Conservation (phyloP, 2,888 invertebrate species). For the Rotaria socialis region DNA sequence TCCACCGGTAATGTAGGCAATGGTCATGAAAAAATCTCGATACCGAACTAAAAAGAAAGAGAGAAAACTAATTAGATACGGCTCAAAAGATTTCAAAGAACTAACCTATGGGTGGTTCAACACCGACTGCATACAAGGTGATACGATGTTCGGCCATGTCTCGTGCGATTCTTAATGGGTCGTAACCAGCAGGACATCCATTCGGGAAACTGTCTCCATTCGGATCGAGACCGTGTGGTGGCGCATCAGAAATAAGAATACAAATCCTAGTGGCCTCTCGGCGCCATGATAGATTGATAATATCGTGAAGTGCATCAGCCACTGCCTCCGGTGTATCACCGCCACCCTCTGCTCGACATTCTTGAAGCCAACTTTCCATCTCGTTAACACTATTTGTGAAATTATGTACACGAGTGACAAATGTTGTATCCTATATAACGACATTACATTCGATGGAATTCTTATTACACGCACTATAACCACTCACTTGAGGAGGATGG, state of each 20-base stretch:
- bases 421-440: conserved; percentile 49
- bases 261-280: conserved; percentile 50
- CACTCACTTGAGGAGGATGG: conserved; percentile 53
- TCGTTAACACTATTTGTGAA: conserved; percentile 52
- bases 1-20: conserved; percentile 54
- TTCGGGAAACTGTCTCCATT: conserved; percentile 51
- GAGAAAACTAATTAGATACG: no score
- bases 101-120: neutral
- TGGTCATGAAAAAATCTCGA: conserved; percentile 53
- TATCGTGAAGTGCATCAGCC: conserved; percentile 53
- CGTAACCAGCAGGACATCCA: neutral
- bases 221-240: conserved; percentile 47
- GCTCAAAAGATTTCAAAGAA: no score
- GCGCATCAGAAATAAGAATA: neutral
- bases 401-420: conserved; percentile 53
- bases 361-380: conserved; percentile 53
- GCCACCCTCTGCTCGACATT: conserved; percentile 52
- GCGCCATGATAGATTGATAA: conserved; percentile 53
- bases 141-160: neutral
- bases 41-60: conserved; percentile 50
- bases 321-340: conserved; percentile 55
- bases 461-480: no score
- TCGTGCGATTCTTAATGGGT: neutral
- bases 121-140: neutral
- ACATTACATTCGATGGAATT: conserved; percentile 45